A percentile compares a stretch with the other conserved stretches of the same genome.
Conservation (phyloP, 2,888 invertebrate genomes). For the Malthinus flaveolus region DNA sequence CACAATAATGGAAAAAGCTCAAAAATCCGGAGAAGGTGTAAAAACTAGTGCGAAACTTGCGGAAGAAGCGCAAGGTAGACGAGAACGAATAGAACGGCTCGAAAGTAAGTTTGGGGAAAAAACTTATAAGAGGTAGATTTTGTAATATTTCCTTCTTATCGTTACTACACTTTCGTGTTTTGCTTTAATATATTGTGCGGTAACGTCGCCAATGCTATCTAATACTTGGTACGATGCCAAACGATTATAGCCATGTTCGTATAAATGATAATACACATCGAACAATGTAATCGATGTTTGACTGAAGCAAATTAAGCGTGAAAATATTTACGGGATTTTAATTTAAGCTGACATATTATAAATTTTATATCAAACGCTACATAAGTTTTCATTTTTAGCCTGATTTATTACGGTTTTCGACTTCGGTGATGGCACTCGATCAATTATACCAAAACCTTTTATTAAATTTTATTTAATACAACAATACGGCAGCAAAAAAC, state of each 20-base stretch:
- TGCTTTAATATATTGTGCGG: slow-evolving; percentile 13
- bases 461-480: too few species aligned
- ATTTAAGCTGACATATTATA: too few species aligned
- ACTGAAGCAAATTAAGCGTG: too few species aligned
- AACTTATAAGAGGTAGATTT: not conserved
- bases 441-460: too few species aligned
- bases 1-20: slow-evolving; percentile 89
- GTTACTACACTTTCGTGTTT: slow-evolving; percentile 8
- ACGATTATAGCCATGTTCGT: slow-evolving; percentile 10
- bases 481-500: too few species aligned
- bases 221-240: slow-evolving; percentile 14
- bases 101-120: slow-evolving; percentile 65
- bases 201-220: slow-evolving; percentile 1
- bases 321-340: too few species aligned
- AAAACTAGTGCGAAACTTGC: slow-evolving; percentile 83
- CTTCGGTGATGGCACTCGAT: too few species aligned
- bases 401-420: too few species aligned
- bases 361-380: too few species aligned
- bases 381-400: too few species aligned
- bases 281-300: too few species aligned
- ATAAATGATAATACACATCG: slow-evolving; percentile 6
- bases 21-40: slow-evolving; percentile 86
- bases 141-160: slow-evolving; percentile 7
- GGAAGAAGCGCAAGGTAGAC: slow-evolving; percentile 82
- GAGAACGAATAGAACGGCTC: slow-evolving; percentile 83